These are phyloP conservation scores for Mystacornis crossleyi DNA, from an alignment of 2,113 vertebrate species.

Conservation along the genomic window DNA sequence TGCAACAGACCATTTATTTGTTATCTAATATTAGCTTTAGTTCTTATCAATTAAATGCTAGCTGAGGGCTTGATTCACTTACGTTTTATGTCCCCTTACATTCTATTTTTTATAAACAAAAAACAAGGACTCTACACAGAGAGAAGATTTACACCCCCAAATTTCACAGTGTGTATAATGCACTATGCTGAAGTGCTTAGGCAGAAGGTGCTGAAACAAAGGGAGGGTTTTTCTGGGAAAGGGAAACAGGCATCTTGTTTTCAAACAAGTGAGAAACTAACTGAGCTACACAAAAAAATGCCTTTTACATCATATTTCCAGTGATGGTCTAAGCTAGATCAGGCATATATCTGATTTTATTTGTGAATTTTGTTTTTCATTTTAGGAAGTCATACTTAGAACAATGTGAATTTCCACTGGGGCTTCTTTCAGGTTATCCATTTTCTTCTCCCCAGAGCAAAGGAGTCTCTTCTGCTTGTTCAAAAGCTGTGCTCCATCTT, in stretches of 20 bases:
- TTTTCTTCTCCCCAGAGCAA: neutral
- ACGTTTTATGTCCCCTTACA: slow-evolving; percentile 77
- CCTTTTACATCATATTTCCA: neutral
- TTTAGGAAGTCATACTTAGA: neutral
- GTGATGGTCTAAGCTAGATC: neutral
- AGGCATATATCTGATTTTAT: neutral
- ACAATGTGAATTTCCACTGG: neutral
- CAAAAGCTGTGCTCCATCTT: neutral
- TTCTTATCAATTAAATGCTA: slow-evolving; percentile 88
- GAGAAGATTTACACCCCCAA: slow-evolving; percentile 57
- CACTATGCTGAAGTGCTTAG: slow-evolving; percentile 43
- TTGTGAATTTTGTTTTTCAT: neutral
- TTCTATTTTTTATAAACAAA: slow-evolving; percentile 77
- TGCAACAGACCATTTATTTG: slow-evolving; percentile 88
- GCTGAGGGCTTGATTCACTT: slow-evolving; percentile 84
- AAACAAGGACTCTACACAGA: slow-evolving; percentile 57
- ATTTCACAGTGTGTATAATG: slow-evolving; percentile 48
- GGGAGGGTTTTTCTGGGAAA: neutral
- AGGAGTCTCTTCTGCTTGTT: accelerated
- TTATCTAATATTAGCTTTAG: slow-evolving; percentile 89
- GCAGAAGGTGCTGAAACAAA: slow-evolving; percentile 54
- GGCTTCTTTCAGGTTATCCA: neutral
- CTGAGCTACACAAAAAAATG: neutral
- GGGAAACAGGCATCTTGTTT: neutral
- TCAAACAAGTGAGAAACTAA: neutral